These are phyloP conservation scores for Eumaeus atala DNA, from an alignment of 1,140 invertebrate genomes.

Conservation along the genomic window DNA sequence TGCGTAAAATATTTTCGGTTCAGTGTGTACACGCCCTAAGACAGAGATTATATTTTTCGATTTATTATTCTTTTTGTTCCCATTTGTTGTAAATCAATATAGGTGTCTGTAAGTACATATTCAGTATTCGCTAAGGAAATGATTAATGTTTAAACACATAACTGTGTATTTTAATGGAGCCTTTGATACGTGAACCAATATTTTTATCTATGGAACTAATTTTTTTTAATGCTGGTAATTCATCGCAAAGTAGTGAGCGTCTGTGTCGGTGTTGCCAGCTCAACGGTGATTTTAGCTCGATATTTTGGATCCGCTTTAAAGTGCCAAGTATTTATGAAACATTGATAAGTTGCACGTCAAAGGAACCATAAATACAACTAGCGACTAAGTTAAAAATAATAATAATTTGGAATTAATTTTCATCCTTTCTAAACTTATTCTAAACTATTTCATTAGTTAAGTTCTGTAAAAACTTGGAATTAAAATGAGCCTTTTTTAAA, in stretches of 20 bases:
- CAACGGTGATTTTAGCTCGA: background rate
- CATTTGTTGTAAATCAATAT: slow-evolving; percentile 57
- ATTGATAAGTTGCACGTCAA: no score
- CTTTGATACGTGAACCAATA: slow-evolving; percentile 4
- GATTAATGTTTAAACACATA: slow-evolving; percentile 22
- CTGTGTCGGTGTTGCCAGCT: background rate
- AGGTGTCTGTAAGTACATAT: slow-evolving; percentile 41
- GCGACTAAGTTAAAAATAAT: no score
- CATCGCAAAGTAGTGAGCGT: background rate
- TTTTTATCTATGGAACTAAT: slow-evolving; percentile 5
- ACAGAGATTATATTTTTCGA: slow-evolving; percentile 70
- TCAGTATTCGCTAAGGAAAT: slow-evolving; percentile 40
- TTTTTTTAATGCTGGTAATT: slow-evolving; percentile 4
- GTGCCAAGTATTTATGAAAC: no score
- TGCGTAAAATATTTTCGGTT: slow-evolving; percentile 13
- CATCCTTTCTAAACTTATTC: no score
- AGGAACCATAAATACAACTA: no score
- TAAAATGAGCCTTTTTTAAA: no score
- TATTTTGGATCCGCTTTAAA: background rate
- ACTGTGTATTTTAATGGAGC: slow-evolving; percentile 23
- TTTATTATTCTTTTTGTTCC: slow-evolving; percentile 58
- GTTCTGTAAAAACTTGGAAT: no score
- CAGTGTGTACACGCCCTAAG: slow-evolving; percentile 27
- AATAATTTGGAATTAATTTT: no score
- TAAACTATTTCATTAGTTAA: no score